Evolutionary conservation across 2,797 vertebrate genomes (phyloP), one percentile per base, ranked within the genome.

Genomic region (Nothura maculosa): DNA sequence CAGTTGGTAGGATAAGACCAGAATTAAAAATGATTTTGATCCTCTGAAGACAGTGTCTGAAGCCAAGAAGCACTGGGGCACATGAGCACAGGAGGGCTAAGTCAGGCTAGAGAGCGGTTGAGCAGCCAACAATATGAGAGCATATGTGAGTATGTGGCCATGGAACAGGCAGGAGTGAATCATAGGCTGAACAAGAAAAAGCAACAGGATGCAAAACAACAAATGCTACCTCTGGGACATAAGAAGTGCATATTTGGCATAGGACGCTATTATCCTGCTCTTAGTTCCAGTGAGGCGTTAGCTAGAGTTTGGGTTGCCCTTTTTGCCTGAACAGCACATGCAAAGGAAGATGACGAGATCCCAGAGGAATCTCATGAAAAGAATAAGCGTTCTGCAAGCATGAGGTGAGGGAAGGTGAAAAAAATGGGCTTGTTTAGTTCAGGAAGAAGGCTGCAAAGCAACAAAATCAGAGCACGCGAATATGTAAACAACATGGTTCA

Each of bases 21-120:
- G 84, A 95, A 96, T 92, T 85, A 52, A n/a, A 32, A 94, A 92
- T 85, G 8, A 27, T 34, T 72, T 34, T 27, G 30, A 25, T 25
- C 38, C 60, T 16, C 52, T 58, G 17, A 77, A 87, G 64, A 54
- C 57, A 61, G 19, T 6, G 52, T 6, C 32, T 77, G 75, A 77
- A 76, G 79, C 16, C 24, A 42, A 75, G 22, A 69, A 60, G 27
- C 58, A 28, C 20, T 8, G 12, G 30, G 50, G 0, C 0, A n/a
- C 10, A 10, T 2, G 28, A 86, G 38, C 43, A 22, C 28, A 67
- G 8, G 34, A 74, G 3, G 42, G 25, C 63, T n/a, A 52, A 74
- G 12, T 13, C 66, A 55, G 60, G 10, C 24, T n/a, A 55, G 79
- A 67, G 55, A 72, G 83, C 3, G 27, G 22, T 30, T 32, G 28